These are phyloP conservation scores for Erythrocercus mccallii DNA, from an alignment of 2,113 vertebrate species.

Conservation along the genomic window DNA sequence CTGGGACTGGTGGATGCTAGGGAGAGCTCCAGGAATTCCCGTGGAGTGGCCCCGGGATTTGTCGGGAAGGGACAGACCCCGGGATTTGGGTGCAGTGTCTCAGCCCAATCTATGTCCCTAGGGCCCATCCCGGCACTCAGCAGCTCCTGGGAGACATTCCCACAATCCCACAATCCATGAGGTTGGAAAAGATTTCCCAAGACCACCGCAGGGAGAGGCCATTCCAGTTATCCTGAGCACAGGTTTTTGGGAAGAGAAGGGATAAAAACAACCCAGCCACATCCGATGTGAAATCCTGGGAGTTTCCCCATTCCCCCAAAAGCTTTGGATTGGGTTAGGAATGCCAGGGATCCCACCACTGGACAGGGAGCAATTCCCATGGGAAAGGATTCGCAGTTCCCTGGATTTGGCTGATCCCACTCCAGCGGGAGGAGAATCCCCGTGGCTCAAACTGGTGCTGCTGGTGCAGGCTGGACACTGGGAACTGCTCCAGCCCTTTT, in stretches of 20 bases:
- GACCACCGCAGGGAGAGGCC: rapidly evolving
- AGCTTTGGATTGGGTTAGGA: not conserved
- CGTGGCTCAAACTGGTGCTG: not conserved
- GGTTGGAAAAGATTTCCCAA: not conserved
- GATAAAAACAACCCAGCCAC: no score
- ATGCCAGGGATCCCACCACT: not conserved
- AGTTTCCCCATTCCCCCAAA: not conserved
- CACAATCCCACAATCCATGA: not conserved
- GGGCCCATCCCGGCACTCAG: not conserved
- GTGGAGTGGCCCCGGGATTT: rapidly evolving
- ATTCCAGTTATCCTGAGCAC: not conserved
- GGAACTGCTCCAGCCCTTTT: not conserved
- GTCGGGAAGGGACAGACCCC: not conserved
- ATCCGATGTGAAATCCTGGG: not conserved
- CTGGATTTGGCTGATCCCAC: no score
- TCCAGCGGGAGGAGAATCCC: not conserved
- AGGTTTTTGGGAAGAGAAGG: not conserved
- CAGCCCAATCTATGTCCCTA: rapidly evolving
- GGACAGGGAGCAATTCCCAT: rapidly evolving
- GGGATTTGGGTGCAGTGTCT: rapidly evolving
- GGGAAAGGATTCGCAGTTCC: not conserved
- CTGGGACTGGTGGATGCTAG: rapidly evolving
- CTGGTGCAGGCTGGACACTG: not conserved
- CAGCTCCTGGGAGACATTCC: not conserved
- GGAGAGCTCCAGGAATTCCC: not conserved